These are phyloP conservation scores for Dexiosoma caninum DNA, from an alignment of 2,888 invertebrate species.

Conservation along the genomic window DNA sequence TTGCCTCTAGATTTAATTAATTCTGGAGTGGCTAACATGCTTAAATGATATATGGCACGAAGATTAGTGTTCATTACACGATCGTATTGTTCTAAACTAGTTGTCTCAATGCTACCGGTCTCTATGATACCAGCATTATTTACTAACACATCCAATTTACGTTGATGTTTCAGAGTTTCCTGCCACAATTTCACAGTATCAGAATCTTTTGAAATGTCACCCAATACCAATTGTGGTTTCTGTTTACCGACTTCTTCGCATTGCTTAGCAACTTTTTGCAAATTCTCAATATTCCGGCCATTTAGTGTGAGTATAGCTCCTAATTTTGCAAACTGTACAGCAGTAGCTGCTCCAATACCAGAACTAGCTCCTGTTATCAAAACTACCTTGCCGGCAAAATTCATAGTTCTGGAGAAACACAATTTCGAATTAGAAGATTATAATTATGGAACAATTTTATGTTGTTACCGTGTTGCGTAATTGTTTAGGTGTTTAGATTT, in stretches of 20 bases:
- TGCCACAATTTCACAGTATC: constrained; percentile 81
- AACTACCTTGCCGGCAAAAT: constrained; percentile 77
- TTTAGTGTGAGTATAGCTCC: constrained; percentile 82
- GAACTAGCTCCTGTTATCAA: constrained; percentile 86
- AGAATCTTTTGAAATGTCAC: constrained; percentile 82
- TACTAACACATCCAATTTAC: constrained; percentile 86
- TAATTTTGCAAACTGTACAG: constrained; percentile 82
- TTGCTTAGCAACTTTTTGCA: constrained; percentile 81
- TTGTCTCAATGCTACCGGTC: constrained; percentile 88
- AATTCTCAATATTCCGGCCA: constrained; percentile 84
- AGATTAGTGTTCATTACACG: constrained; percentile 92
- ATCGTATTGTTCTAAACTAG: constrained; percentile 90
- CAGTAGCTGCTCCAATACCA: constrained; percentile 86
- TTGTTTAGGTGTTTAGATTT: background rate
- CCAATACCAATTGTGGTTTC: constrained; percentile 81
- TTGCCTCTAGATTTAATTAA: constrained; percentile 88
- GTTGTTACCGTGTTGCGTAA: constrained; percentile 47
- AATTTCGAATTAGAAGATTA: too few relatives aligned
- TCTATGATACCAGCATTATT: constrained; percentile 94
- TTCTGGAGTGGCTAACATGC: constrained; percentile 90
- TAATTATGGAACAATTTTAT: background rate
- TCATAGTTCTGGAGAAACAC: constrained; percentile 64
- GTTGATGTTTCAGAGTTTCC: constrained; percentile 82
- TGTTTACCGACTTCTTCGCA: constrained; percentile 73
- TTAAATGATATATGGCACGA: constrained; percentile 86